Conservation (phyloP, 2,797 vertebrate genomes). For the Poliocrania exsul region DNA sequence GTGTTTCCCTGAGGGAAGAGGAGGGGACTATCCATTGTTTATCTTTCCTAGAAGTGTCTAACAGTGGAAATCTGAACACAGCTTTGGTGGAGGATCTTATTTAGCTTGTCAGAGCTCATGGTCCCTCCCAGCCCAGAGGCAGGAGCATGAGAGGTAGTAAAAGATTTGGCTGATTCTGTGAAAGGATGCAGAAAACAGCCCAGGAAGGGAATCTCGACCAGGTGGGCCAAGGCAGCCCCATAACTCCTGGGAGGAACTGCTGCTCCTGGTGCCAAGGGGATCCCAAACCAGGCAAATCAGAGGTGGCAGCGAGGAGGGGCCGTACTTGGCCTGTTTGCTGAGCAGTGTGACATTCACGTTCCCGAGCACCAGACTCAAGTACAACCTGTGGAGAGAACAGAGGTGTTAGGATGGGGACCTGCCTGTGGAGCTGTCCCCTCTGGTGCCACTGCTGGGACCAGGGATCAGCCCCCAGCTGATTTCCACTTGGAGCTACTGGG, state of each 20-base stretch:
- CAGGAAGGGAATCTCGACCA: neutral
- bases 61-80: rapidly evolving
- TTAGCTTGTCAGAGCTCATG: neutral
- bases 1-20: neutral
- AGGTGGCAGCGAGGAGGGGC: neutral
- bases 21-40: neutral
- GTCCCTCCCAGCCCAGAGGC: rapidly evolving
- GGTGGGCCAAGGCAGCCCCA: neutral
- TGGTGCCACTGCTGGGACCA: neutral
- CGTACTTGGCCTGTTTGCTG: constrained; percentile 90
- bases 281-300: neutral
- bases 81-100: neutral
- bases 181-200: neutral
- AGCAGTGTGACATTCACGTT: constrained; percentile 93
- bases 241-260: rapidly evolving
- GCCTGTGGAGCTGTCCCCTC: neutral
- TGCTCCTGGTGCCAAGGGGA: neutral
- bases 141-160: rapidly evolving
- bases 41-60: neutral
- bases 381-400: constrained; percentile 81
- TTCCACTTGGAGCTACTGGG: neutral
- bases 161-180: neutral
- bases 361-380: constrained; percentile 93
- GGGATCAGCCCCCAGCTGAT: neutral
- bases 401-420: neutral